These are phyloP conservation scores for Clarias macrocephalus DNA, from an alignment of 2,113 vertebrate genomes.

Conservation along the genomic window DNA sequence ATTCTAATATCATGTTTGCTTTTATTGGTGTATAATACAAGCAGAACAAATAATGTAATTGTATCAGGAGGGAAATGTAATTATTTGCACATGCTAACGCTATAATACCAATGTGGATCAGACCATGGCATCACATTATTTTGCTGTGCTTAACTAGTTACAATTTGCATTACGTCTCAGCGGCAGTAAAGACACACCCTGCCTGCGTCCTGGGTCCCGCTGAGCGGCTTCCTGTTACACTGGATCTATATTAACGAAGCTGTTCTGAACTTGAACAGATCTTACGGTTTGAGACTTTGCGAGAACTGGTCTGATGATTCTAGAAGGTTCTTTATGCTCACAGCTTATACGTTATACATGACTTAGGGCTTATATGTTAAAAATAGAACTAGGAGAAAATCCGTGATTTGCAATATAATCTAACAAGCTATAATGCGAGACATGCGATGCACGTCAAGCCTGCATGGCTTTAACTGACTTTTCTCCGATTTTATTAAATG, in stretches of 20 bases:
- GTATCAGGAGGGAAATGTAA: slow-evolving; percentile 86
- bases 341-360: neutral
- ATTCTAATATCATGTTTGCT: slow-evolving; percentile 99
- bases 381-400: neutral
- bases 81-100: slow-evolving; percentile 92
- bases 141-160: slow-evolving; percentile 83
- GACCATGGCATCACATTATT: slow-evolving; percentile 78
- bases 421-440: neutral
- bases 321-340: neutral
- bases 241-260: slow-evolving; percentile 52
- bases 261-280: slow-evolving; percentile 51
- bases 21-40: slow-evolving; percentile 96
- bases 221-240: slow-evolving; percentile 66
- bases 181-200: slow-evolving; percentile 70
- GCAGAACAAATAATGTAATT: slow-evolving; percentile 99
- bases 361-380: neutral
- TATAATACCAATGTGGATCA: slow-evolving; percentile 75
- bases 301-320: neutral
- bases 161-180: slow-evolving; percentile 79
- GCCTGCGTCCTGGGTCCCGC: slow-evolving; percentile 55
- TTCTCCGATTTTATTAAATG: neutral
- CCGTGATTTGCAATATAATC: neutral
- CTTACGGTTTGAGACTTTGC: slow-evolving; percentile 38
- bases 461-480: slow-evolving; percentile 1
- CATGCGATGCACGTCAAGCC: neutral